Evolutionary conservation across 2,797 vertebrate species (phyloP).

Genomic region (Sebastes aleutianus): DNA sequence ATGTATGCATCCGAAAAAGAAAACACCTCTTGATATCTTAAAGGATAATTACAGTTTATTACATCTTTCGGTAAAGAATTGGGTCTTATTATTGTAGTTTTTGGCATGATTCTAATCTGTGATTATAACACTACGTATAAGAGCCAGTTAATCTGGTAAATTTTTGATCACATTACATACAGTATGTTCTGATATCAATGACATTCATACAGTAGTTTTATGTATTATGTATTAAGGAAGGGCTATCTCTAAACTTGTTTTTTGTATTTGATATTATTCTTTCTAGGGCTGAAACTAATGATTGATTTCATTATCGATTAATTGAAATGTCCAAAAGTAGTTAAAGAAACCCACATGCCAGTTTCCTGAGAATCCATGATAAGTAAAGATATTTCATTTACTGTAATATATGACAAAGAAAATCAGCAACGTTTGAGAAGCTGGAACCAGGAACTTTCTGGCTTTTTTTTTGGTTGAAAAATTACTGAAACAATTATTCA

Average conservation of each 20-base stretch:
- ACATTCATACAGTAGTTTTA: not conserved
- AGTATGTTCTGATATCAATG: not conserved
- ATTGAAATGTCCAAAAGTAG: too few relatives aligned
- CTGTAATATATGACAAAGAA: too few relatives aligned
- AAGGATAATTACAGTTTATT: not conserved
- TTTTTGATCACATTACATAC: not conserved
- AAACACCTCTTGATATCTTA: not conserved
- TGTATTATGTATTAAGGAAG: not conserved
- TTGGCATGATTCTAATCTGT: not conserved
- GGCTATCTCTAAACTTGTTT: not conserved
- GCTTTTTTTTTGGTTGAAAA: too few relatives aligned
- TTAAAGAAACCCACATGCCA: too few relatives aligned
- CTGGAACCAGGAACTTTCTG: too few relatives aligned
- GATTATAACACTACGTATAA: not conserved
- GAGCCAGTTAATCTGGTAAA: not conserved
- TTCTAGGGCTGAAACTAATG: not conserved
- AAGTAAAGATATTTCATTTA: too few relatives aligned
- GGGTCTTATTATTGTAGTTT: not conserved
- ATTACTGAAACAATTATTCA: too few relatives aligned
- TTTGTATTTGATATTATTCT: not conserved
- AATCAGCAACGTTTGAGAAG: too few relatives aligned
- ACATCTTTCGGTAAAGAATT: not conserved
- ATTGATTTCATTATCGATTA: not conserved
- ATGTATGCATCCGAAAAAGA: conserved; percentile 33
- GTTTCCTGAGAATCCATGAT: too few relatives aligned